A percentile compares a stretch with the other conserved stretches of the same genome.
Evolutionary conservation across 1,140 invertebrate genomes (phyloP).

Genomic region (Neotoxoptera formosana): DNA sequence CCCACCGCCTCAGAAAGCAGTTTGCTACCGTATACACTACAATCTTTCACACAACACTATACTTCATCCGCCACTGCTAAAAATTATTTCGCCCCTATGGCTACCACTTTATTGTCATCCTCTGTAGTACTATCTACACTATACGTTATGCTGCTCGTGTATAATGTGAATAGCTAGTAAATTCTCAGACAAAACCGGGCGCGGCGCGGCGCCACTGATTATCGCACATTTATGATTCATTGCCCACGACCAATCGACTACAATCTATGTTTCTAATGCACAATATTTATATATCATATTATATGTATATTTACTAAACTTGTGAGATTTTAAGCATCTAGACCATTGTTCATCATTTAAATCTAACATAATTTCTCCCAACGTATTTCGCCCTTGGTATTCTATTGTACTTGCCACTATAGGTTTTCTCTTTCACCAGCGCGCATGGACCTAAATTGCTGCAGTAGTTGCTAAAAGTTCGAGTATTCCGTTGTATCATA

Average conservation of each 20-base stretch:
- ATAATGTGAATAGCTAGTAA: background rate
- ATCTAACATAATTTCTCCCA: background rate
- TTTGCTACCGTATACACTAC: constrained; percentile 3
- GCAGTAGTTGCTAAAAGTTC: background rate
- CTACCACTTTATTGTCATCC: background rate
- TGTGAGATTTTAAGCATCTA: background rate
- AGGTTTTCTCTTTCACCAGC: background rate
- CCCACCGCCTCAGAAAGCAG: background rate
- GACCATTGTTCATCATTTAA: background rate
- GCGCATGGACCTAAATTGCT: background rate
- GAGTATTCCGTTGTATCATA: background rate
- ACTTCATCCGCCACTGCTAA: background rate
- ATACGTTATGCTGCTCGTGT: background rate
- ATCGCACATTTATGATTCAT: background rate
- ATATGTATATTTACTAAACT: background rate
- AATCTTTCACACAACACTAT: constrained; percentile 7
- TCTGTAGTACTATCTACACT: background rate
- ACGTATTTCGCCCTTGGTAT: background rate
- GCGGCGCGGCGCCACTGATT: background rate
- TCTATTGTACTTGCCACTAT: background rate
- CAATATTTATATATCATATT: background rate
- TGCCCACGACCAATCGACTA: background rate
- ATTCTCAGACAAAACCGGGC: background rate
- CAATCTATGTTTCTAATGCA: background rate
- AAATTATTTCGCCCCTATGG: background rate